Base-by-base conservation (phyloP, 2,113 vertebrate genomes). In the Pachypanchax playfairii region DNA sequence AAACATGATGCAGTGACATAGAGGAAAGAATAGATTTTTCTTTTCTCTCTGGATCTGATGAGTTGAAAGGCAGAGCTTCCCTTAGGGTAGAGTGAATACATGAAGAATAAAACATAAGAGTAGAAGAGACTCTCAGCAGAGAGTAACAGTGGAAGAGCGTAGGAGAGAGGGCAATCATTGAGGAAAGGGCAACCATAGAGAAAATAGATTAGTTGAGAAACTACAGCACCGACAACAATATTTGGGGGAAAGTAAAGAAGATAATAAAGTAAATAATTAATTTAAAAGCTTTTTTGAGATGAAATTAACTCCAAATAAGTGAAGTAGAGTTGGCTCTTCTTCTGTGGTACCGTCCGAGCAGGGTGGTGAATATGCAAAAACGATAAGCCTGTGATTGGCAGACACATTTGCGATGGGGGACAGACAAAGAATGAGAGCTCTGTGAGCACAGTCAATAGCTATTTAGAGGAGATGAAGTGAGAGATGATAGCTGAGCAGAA, bases 401-500 rank as follows among this genome's bases (percentile, higher is more conserved):
- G 85, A 78, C 75, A 81, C 82, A 73, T 86, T 87, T 83, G 87
- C 67, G 77, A 84, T 77, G 43, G 80, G n/a, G 71, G 68, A 75
- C 69, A 48, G 77, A 86, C 75, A 88, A 86, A 84, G 86, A 82
- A 53, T 1, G 55, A 73, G 66, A 70, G 83, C 74, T 69, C 62
- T 75, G 69, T 87, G 85, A 84, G 67, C 75, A 59, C 60, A 81
- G 77, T 91, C 85, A 90, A 88, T 88, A 73, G 87, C 78, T 76
- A 79, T 87, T 86, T 79, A 85, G 80, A 76, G 81, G 73, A 84
- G 85, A 89, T 62, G 80, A 70, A 87, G 88, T 85, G 80, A 86
- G 79, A 83, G 86, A 90, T 86, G 88, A 89, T 84, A 88, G 87
- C 83, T 79, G 82, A 85, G 82, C 82, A 82, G 80, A 82, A 75